Conservation (phyloP, 2,113 vertebrate genomes). For the Caranx ignobilis region DNA sequence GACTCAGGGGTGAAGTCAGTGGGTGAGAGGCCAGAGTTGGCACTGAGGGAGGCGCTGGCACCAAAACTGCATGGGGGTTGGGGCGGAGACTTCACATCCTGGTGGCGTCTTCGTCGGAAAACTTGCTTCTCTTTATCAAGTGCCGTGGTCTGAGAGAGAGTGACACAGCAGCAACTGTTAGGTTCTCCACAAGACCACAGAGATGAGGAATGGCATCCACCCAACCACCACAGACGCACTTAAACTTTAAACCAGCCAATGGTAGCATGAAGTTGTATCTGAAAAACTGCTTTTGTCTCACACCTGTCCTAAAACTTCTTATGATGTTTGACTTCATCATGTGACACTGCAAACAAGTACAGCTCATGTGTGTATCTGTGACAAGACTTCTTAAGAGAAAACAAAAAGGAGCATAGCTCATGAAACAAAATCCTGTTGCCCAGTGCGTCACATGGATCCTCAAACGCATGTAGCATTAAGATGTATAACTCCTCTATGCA, state of each 20-base stretch:
- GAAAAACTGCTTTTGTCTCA: constrained; percentile 27
- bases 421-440: neutral
- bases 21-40: constrained; percentile 81
- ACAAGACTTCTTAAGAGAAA: neutral
- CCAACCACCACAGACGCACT: constrained; percentile 9
- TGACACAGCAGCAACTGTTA: constrained; percentile 48
- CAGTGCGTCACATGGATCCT: neutral
- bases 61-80: constrained; percentile 79
- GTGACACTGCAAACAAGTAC: neutral
- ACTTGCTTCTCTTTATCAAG: constrained; percentile 99
- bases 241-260: constrained; percentile 13
- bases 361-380: neutral
- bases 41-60: constrained; percentile 19
- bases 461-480: neutral
- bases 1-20: constrained; percentile 93
- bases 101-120: constrained; percentile 97
- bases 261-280: constrained; percentile 21
- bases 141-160: constrained; percentile 96
- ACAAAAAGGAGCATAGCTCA: neutral
- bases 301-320: neutral
- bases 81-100: constrained; percentile 89
- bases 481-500: constrained; percentile 2
- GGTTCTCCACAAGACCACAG: constrained; percentile 6
- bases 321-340: neutral
- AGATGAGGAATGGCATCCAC: constrained; percentile 1